Evolutionary conservation across 2,797 vertebrate species (phyloP), one percentile per base, ranked within the genome.

Genomic region (Nannoperca australis): DNA sequence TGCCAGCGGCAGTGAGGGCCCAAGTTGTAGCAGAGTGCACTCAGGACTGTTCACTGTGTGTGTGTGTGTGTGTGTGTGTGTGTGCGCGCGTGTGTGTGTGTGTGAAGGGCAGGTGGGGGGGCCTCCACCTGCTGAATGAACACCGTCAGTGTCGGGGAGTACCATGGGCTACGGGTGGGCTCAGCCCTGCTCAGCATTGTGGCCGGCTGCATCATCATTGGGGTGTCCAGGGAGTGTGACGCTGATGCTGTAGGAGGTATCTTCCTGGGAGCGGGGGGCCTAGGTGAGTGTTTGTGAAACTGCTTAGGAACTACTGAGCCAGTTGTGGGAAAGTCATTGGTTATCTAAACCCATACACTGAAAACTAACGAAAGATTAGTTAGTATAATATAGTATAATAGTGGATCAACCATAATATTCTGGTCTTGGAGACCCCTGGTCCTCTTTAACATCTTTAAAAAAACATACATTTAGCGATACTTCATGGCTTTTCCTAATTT

Each of bases 181-280:
- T 96, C 95, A 0, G 93, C 95, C 89, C 90, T 95, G 88, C 92
- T 97, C 30, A 88, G 95, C 91, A 95, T 96, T 32, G 94, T 96
- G 90, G 96, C 96, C 0, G 96, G 96, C 84, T 97, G 95, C 91
- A 96, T 96, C 91, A 96, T 97, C 88, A 96, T 97, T 0, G 95
- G 96, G 2, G 94, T 97, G 69, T 97, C 96, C 20, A 88, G 94
- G 70, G 95, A 96, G 76, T 96, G 95, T 66, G 95, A 95, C 7
- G 95, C 94, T 9, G 95, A 96, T 78, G 94, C 95, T 27, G 95
- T 96, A 34, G 96, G 96, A 54, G 95, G 96, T 22, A 95, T 96
- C 80, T 96, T 96, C 74, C 90, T 96, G 34, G 95, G 96, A 65
- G 95, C 95, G 0, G 96, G 95, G 45, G 95, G 95, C 51, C 94